Base-by-base conservation (phyloP, 2,113 vertebrate species). In the Menidia beryllina region DNA sequence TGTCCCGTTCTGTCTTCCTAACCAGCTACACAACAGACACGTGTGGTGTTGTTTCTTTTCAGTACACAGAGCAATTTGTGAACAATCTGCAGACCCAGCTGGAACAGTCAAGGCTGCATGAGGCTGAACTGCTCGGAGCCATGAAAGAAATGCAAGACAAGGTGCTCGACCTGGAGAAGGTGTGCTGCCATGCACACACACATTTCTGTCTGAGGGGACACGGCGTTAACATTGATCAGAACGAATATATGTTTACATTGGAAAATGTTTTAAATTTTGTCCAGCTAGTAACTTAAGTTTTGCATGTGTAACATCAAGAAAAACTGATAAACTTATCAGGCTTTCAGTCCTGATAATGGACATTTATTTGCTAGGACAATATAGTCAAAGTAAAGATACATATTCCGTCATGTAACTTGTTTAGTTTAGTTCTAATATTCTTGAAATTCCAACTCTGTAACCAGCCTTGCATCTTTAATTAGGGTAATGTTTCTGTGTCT, bases 81-180 rank as follows among this genome's bases (percentile, higher is more conserved):
- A 91, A 50, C 70, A 93, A 92, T 34, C 89, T 98, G 69, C 95
- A 97, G 88, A 94, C 93, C 0, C 92, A 97, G 88, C 90, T 98
- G 89, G 96, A 97, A 54, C 94, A 96, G 86, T 96, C 96, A 0
- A 87, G 93, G 25, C 89, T 97, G 41, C 94, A 90, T 11, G 96
- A 98, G 89, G 92, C 94, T 0, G 96, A 98, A 75, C 93, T 97
- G 0, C 87, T 96, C 9, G 91, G 94, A 1, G 97, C 96, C 2
- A 87, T 98, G 25, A 96, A 95, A 73, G 96, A 98, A 84, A 97
- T 98, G 96, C 97, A 98, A 72, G 97, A 98, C 78, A 98, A 98
- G 75, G 95, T 98, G 48, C 93, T 98, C 0, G 95, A 97, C 84
- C 92, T 98, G 91, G 97, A 98, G 77, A 97, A 98, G 96, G 97